Percentiles rank a stretch among this genome's conserved stretches.
These are phyloP conservation scores for Enteromius treurensis DNA, from an alignment of 2,797 vertebrate species.

Conservation along the genomic window DNA sequence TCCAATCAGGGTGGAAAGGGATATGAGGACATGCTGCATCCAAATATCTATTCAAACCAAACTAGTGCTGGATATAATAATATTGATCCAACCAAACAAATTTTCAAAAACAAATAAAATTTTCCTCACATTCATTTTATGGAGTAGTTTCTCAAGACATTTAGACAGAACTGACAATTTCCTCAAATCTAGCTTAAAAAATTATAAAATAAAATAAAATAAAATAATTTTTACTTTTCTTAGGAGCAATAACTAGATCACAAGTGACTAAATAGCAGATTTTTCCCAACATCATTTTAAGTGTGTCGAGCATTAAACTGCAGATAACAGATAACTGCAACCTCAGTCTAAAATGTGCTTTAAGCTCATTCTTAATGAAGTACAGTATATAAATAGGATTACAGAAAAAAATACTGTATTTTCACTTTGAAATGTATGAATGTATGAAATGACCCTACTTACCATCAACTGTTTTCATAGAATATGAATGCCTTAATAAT, in stretches of 20 bases:
- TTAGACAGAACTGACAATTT: constrained; percentile 12
- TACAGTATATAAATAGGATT: neutral
- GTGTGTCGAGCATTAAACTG: neutral
- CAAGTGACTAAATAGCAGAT: neutral
- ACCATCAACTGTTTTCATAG: neutral
- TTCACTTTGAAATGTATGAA: neutral
- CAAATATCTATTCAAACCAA: neutral
- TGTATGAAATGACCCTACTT: neutral
- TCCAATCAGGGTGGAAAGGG: neutral
- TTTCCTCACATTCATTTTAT: neutral
- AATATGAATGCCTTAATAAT: neutral
- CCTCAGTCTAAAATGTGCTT: neutral
- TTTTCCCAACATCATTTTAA: neutral
- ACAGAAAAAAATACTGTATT: neutral
- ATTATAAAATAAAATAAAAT: neutral
- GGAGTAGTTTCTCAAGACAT: neutral
- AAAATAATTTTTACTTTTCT: neutral
- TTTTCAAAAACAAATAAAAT: neutral
- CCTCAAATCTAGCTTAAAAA: neutral
- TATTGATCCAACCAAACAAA: too few species aligned
- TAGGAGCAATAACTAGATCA: neutral
- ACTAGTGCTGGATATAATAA: neutral
- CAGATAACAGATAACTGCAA: neutral
- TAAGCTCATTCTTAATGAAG: neutral
- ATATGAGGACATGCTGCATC: neutral